Conservation (phyloP, 2,888 invertebrate genomes). For the Ischnura elegans region DNA sequence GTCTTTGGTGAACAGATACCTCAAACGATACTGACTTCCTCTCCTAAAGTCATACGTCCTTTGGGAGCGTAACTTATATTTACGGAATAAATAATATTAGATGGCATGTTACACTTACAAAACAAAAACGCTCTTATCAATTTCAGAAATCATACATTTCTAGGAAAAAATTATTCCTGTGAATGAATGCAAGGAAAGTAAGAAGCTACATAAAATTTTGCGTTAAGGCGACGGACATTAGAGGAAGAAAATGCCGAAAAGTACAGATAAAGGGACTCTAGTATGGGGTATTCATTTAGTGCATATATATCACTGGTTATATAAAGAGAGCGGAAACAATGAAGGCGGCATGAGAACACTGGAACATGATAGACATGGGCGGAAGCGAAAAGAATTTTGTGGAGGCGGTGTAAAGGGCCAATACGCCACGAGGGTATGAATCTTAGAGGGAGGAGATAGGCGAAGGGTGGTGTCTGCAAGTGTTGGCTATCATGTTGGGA, state of each 20-base stretch:
- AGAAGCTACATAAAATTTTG: too few relatives aligned
- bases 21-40: too few relatives aligned
- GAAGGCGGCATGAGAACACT: neutral
- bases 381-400: constrained; percentile 54
- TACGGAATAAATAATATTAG: too few relatives aligned
- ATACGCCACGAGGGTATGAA: constrained; percentile 39
- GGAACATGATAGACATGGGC: constrained; percentile 30
- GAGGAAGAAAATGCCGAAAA: neutral
- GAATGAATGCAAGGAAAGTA: neutral
- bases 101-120: too few relatives aligned
- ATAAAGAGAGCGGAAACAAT: constrained; percentile 5
- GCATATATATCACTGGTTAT: neutral
- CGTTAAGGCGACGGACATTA: neutral
- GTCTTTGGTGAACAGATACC: too few relatives aligned
- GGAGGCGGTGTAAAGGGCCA: constrained; percentile 52
- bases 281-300: neutral
- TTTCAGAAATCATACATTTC: too few relatives aligned
- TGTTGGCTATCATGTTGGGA: neutral
- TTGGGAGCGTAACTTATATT: too few relatives aligned
- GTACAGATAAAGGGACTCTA: neutral
- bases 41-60: too few relatives aligned
- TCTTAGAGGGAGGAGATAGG: constrained; percentile 59
- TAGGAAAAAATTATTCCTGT: too few relatives aligned
- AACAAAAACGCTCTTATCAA: too few relatives aligned
- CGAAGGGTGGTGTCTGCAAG: neutral